Conservation (phyloP, 2,113 vertebrate species). For the Vulpes vulpes region DNA sequence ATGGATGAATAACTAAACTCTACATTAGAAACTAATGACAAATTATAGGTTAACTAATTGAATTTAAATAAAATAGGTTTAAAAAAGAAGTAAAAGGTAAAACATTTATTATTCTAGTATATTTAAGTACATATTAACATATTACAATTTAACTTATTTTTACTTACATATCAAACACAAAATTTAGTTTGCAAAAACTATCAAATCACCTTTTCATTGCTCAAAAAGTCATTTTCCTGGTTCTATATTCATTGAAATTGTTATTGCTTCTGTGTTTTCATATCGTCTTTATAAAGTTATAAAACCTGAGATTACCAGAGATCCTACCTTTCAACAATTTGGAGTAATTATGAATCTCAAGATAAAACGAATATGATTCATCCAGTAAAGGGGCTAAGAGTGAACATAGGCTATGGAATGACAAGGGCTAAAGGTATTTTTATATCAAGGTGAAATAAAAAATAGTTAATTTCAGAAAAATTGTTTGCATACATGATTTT, state of each 20-base stretch:
- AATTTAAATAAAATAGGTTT: background rate
- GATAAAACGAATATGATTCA: background rate
- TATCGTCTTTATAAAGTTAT: background rate
- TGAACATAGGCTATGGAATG: background rate
- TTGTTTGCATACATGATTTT: background rate
- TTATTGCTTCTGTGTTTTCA: background rate
- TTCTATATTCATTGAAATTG: background rate
- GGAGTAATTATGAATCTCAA: background rate
- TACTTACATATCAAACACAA: background rate
- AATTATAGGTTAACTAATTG: background rate
- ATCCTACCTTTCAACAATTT: background rate
- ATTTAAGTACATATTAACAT: background rate
- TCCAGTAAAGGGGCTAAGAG: background rate
- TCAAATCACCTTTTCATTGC: background rate
- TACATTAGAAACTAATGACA: background rate
- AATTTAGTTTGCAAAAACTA: background rate
- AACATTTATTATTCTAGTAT: background rate
- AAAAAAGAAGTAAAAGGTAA: background rate
- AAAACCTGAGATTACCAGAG: background rate
- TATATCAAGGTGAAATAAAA: background rate
- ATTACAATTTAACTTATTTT: background rate
- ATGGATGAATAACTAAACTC: background rate
- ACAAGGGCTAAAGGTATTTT: background rate
- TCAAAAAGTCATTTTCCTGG: background rate
- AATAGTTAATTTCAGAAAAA: background rate